Evolutionary conservation across 2,797 vertebrate species (phyloP).

Genomic region (Galago senegalensis): DNA sequence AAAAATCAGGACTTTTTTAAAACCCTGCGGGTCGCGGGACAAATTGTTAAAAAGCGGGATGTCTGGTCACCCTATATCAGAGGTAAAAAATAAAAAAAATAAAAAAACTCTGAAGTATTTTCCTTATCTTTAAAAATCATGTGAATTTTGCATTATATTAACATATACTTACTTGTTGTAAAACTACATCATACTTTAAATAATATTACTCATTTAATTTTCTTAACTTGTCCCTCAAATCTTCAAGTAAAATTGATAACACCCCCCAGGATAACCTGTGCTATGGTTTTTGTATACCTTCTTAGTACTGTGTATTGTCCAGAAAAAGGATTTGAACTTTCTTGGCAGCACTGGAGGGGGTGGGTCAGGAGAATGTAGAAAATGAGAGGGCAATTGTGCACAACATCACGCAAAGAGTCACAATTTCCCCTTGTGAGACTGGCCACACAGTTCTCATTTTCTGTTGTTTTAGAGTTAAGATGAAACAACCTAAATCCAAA

Average conservation of each 20-base stretch:
- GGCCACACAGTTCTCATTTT: neutral
- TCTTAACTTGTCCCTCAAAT: neutral
- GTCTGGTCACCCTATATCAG: neutral
- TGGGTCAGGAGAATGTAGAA: neutral
- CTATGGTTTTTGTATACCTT: neutral
- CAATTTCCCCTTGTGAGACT: neutral
- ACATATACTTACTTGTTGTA: slow-evolving; percentile 22
- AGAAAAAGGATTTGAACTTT: slow-evolving; percentile 36
- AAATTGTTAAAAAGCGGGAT: no score
- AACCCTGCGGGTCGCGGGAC: no score
- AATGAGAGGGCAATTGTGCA: neutral
- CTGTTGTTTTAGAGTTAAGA: neutral
- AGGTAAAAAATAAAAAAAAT: neutral
- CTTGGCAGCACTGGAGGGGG: neutral
- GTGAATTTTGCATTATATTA: neutral
- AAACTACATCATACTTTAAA: slow-evolving; percentile 13
- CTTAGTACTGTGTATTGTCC: neutral
- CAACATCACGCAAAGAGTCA: neutral
- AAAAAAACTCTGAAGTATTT: neutral
- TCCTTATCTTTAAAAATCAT: slow-evolving; percentile 36
- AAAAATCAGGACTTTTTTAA: no score
- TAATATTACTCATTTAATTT: neutral
- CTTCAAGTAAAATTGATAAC: neutral
- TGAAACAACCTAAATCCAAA: slow-evolving; percentile 15
- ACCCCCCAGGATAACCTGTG: neutral